Conservation (phyloP, 1,140 invertebrate species). For the Drosophila novamexicana region DNA sequence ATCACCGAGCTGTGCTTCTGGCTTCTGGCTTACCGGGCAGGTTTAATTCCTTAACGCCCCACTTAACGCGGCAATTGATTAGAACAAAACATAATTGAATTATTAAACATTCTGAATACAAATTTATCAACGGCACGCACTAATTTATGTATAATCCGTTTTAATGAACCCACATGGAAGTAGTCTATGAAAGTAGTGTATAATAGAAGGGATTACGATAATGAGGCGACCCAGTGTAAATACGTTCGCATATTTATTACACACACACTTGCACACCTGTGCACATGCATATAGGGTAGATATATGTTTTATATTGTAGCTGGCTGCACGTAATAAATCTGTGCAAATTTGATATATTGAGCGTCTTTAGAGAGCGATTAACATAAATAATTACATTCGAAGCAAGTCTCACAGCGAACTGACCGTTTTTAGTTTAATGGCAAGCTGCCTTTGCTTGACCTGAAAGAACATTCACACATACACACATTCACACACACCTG, state of each 20-base stretch:
- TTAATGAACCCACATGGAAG: constrained; percentile 1
- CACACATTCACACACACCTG: constrained; percentile 6
- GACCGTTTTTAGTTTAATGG: constrained; percentile 54
- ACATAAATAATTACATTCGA: constrained; percentile 79
- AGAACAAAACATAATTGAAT: constrained; percentile 1
- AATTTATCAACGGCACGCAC: constrained; percentile 13
- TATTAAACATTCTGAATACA: background rate
- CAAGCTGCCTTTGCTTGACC: constrained; percentile 59
- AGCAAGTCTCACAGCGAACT: constrained; percentile 46
- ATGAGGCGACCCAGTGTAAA: constrained; percentile 40
- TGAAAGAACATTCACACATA: constrained; percentile 43
- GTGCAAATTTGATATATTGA: constrained; percentile 64
- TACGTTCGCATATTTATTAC: constrained; percentile 17
- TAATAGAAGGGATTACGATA: constrained; percentile 29
- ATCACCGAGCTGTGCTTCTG: constrained; percentile 25
- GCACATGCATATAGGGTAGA: constrained; percentile 1
- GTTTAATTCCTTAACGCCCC: background rate
- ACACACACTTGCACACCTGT: background rate
- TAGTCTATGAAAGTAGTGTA: background rate
- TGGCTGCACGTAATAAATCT: constrained; percentile 49
- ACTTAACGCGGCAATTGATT: background rate
- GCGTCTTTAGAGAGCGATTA: constrained; percentile 72
- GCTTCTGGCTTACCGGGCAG: background rate
- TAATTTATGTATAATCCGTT: constrained; percentile 1
- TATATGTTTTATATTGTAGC: constrained; percentile 14